phyloP scores from a whole-genome alignment of 2,113 vertebrate genomes.

The Salvelinus fontinalis region DNA sequence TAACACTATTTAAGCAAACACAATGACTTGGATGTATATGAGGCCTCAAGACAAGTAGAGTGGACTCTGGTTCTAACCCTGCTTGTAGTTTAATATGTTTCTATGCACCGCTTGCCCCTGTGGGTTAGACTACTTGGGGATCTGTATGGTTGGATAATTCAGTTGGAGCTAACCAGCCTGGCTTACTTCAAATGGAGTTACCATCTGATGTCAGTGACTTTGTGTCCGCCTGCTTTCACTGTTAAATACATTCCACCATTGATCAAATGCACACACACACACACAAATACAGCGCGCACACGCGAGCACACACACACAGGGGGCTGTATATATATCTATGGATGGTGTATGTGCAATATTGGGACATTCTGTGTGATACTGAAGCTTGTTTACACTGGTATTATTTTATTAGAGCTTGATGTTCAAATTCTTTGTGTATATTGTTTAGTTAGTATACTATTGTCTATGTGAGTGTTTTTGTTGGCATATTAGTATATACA shows the following conservation, averaged over 20 bases:
- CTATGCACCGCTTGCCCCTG: background rate
- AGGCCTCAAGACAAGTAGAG: background rate
- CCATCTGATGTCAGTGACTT: background rate
- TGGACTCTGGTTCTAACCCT: background rate
- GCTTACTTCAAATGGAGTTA: no score
- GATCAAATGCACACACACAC: background rate
- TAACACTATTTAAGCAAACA: conserved; percentile 18
- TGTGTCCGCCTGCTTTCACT: background rate
- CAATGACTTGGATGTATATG: background rate
- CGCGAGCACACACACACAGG: conserved; percentile 33
- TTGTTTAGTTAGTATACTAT: conserved; percentile 69
- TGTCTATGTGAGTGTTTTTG: conserved; percentile 39
- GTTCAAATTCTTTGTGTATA: conserved; percentile 74
- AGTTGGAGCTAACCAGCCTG: no score
- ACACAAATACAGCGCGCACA: conserved; percentile 34
- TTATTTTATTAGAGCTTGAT: conserved; percentile 79
- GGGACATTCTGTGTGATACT: conserved; percentile 78
- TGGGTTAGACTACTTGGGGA: background rate
- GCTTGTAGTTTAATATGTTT: background rate
- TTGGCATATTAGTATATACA: background rate
- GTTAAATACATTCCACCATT: background rate
- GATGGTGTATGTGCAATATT: conserved; percentile 91
- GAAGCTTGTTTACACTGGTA: conserved; percentile 94
- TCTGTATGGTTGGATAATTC: background rate
- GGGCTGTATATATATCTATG: conserved; percentile 73